Percentiles rank a stretch among this genome's conserved stretches.
Evolutionary conservation across 2,797 vertebrate genomes (phyloP).

Genomic region (Novumbra hubbsi): DNA sequence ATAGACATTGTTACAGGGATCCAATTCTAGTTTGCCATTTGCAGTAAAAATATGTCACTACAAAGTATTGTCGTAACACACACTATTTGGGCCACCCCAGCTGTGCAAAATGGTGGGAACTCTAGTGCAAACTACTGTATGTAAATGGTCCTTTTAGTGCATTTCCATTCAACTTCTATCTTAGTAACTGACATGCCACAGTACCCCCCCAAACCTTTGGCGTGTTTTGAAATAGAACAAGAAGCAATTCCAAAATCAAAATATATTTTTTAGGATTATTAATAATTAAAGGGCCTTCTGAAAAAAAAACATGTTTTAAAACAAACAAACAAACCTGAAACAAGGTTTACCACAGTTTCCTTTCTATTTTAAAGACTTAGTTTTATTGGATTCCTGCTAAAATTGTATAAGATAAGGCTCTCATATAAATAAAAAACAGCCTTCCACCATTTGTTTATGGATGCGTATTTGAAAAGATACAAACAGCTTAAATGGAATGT

Average conservation of each 20-base stretch:
- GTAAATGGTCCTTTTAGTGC: slow-evolving; percentile 72
- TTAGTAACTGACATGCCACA: slow-evolving; percentile 57
- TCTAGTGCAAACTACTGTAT: slow-evolving; percentile 82
- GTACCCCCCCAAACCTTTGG: slow-evolving; percentile 14
- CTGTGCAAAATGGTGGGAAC: slow-evolving; percentile 54
- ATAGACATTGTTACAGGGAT: slow-evolving; percentile 45
- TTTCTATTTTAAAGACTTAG: slow-evolving; percentile 21
- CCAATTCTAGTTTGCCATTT: slow-evolving; percentile 45
- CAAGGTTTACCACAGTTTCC: slow-evolving; percentile 66
- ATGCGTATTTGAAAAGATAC: slow-evolving; percentile 34
- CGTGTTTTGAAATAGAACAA: slow-evolving; percentile 3
- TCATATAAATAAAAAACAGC: slow-evolving; percentile 40
- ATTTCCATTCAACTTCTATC: slow-evolving; percentile 59
- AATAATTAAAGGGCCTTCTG: slow-evolving; percentile 2
- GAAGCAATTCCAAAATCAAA: background rate
- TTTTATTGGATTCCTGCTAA: background rate
- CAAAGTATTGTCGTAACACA: slow-evolving; percentile 69
- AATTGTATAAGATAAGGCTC: slow-evolving; percentile 28
- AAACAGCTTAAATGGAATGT: slow-evolving; percentile 28
- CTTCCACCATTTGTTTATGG: slow-evolving; percentile 23
- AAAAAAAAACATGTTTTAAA: slow-evolving; percentile 11
- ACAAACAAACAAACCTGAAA: slow-evolving; percentile 42
- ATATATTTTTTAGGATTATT: background rate
- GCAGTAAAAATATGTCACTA: slow-evolving; percentile 46
- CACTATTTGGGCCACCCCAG: slow-evolving; percentile 59